Conservation (phyloP, 2,797 vertebrate species). For the Falco biarmicus region DNA sequence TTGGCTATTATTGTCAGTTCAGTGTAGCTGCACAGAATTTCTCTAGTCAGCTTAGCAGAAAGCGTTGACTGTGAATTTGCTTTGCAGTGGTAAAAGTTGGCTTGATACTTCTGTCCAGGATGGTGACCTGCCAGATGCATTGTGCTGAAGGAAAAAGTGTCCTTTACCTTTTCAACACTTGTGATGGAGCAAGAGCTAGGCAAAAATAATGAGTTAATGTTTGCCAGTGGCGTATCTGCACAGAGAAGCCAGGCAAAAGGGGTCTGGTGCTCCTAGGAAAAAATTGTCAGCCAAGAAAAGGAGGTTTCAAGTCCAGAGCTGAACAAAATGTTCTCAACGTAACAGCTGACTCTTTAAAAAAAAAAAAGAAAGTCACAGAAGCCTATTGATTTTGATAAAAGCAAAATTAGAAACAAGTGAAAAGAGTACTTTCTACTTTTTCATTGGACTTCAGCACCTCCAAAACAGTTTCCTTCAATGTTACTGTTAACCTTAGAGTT, state of each 20-base stretch:
- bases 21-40: neutral
- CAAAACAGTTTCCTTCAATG: neutral
- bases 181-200: neutral
- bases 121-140: neutral
- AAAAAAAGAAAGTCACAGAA: neutral
- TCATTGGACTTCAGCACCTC: neutral
- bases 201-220: slow-evolving; percentile 34
- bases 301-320: neutral
- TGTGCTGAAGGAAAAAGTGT: neutral
- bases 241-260: neutral
- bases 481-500: neutral
- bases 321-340: neutral
- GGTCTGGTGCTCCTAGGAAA: slow-evolving; percentile 39
- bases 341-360: neutral
- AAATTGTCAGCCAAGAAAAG: neutral
- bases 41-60: neutral
- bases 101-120: neutral
- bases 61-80: neutral
- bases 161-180: neutral
- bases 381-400: neutral
- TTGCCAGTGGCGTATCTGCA: slow-evolving; percentile 21
- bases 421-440: neutral
- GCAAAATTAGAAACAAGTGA: neutral
- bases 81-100: neutral
- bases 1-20: neutral